phyloP scores from a whole-genome alignment of 2,888 invertebrate species.

The Antheraea assamensis region DNA sequence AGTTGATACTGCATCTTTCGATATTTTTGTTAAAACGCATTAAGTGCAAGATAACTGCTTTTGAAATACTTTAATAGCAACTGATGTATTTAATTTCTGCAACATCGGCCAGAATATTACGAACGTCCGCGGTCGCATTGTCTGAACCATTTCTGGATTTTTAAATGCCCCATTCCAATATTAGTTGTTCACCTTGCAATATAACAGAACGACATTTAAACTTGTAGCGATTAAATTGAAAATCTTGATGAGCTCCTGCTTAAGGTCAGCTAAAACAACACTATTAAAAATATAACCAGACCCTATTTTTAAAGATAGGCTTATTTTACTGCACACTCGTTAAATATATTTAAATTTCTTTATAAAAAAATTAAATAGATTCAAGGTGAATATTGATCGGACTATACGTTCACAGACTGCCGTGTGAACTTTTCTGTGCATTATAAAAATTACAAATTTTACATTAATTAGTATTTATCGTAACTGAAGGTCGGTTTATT shows the following conservation, averaged over 20 bases:
- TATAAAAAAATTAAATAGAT: conserved; percentile 38
- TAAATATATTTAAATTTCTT: conserved; percentile 24
- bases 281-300: conserved; percentile 2
- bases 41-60: not conserved
- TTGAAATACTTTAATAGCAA: not conserved
- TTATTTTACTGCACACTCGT: not conserved
- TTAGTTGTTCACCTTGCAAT: conserved; percentile 59
- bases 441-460: conserved; percentile 59
- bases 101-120: not conserved
- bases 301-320: not conserved
- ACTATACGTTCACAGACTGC: conserved; percentile 49
- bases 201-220: conserved; percentile 54
- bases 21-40: not conserved
- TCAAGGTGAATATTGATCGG: conserved; percentile 56
- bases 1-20: not conserved
- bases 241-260: conserved; percentile 50
- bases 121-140: conserved; percentile 1
- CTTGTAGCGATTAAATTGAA: conserved; percentile 45
- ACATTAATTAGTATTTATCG: conserved; percentile 64
- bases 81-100: conserved; percentile 7
- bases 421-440: conserved; percentile 64
- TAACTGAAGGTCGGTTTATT: conserved; percentile 68
- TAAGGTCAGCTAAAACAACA: conserved; percentile 38
- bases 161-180: conserved; percentile 33
- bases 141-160: conserved; percentile 48